These are phyloP conservation scores for Monomorium pharaonis DNA, from an alignment of 1,140 invertebrate species.

Conservation along the genomic window DNA sequence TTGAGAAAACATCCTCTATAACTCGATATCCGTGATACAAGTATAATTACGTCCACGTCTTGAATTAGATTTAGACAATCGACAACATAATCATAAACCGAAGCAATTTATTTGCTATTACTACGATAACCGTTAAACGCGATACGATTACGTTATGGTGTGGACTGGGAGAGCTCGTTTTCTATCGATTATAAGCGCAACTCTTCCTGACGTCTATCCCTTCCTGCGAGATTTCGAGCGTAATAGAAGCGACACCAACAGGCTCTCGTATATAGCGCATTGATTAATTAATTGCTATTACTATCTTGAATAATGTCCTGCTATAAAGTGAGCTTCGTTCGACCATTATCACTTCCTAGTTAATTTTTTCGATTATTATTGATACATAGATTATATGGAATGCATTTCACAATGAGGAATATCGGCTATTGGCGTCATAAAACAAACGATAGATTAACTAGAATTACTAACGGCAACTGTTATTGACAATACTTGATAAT, in stretches of 20 bases:
- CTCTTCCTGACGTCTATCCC: background rate
- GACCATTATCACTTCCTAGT: background rate
- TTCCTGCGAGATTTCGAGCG: slow-evolving; percentile 18
- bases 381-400: background rate
- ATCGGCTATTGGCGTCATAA: background rate
- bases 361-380: slow-evolving; percentile 28
- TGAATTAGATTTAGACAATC: background rate
- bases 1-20: background rate
- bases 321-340: slow-evolving; percentile 24
- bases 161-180: slow-evolving; percentile 34
- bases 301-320: slow-evolving; percentile 54
- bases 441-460: background rate
- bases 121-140: slow-evolving; percentile 60
- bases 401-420: background rate
- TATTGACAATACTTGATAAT: background rate
- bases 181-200: slow-evolving; percentile 52
- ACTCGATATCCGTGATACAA: background rate
- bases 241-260: slow-evolving; percentile 54
- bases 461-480: background rate
- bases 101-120: slow-evolving; percentile 63
- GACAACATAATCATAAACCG: background rate
- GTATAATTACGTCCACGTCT: background rate
- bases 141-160: slow-evolving; percentile 34
- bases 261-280: slow-evolving; percentile 5
- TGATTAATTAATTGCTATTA: slow-evolving; percentile 61